Conservation (phyloP, 1,140 invertebrate species). For the Drosophila dunni region DNA sequence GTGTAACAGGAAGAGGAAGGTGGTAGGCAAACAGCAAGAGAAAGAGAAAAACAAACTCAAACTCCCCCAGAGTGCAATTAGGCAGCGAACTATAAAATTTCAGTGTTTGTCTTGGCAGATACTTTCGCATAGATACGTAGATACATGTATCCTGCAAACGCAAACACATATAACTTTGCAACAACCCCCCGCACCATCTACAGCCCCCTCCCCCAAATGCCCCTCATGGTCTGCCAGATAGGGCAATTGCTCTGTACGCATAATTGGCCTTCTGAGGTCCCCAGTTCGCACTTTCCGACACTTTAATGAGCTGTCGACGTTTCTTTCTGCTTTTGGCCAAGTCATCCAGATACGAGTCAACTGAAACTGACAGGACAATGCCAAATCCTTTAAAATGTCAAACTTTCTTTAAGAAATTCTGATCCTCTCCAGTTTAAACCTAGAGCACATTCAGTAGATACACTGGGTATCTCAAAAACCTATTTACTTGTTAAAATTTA, state of each 20-base stretch:
- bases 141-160: slow-evolving; percentile 22
- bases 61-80: slow-evolving; percentile 78
- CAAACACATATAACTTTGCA: slow-evolving; percentile 14
- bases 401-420: background rate
- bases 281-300: slow-evolving; percentile 17
- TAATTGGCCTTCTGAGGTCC: slow-evolving; percentile 73
- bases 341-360: slow-evolving; percentile 14
- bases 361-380: slow-evolving; percentile 70
- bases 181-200: slow-evolving; percentile 1
- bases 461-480: too few relatives aligned
- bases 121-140: slow-evolving; percentile 56
- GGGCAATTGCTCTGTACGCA: slow-evolving; percentile 57
- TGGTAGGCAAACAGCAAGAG: background rate
- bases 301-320: slow-evolving; percentile 55
- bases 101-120: slow-evolving; percentile 79
- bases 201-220: background rate
- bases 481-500: background rate
- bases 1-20: background rate
- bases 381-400: slow-evolving; percentile 20
- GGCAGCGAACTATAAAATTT: slow-evolving; percentile 78
- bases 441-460: too few relatives aligned
- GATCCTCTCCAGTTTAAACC: too few relatives aligned
- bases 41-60: slow-evolving; percentile 35
- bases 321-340: slow-evolving; percentile 7
- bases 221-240: slow-evolving; percentile 17